phyloP scores from a whole-genome alignment of 2,888 invertebrate species.

The Conops quadrifasciatus region DNA sequence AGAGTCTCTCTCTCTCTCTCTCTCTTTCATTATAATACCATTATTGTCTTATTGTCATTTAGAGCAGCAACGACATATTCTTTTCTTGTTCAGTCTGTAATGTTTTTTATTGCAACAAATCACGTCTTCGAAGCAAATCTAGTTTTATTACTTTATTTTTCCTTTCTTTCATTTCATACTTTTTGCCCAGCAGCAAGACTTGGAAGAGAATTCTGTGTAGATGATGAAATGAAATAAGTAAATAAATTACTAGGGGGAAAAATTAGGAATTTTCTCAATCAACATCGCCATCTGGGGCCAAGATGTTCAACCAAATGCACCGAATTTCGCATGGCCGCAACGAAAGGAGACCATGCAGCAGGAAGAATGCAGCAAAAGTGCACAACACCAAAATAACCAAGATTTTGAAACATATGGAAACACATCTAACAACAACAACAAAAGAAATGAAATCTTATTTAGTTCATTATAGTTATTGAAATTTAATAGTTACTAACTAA shows the following conservation, averaged over 20 bases:
- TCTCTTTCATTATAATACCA: no score
- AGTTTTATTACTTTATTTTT: slow-evolving; percentile 22
- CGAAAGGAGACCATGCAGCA: background rate
- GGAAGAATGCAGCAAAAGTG: no score
- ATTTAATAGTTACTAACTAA: no score
- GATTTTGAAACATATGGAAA: no score
- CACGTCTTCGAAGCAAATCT: background rate
- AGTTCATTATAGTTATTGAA: no score
- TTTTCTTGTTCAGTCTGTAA: background rate
- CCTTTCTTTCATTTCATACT: slow-evolving; percentile 30
- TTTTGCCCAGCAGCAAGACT: slow-evolving; percentile 55
- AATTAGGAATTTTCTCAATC: background rate
- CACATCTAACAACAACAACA: no score
- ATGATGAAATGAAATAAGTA: slow-evolving; percentile 1
- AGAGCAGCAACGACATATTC: no score
- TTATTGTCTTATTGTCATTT: no score
- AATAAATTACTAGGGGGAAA: no score
- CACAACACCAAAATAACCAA: no score
- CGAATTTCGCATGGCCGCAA: background rate
- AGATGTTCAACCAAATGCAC: background rate
- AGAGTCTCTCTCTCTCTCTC: no score
- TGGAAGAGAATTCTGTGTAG: slow-evolving; percentile 64
- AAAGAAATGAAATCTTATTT: no score
- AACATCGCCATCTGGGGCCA: background rate
- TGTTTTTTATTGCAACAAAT: slow-evolving; percentile 2